These are phyloP conservation scores for Trematomus loennbergii DNA, from an alignment of 2,113 vertebrate species.

Conservation along the genomic window DNA sequence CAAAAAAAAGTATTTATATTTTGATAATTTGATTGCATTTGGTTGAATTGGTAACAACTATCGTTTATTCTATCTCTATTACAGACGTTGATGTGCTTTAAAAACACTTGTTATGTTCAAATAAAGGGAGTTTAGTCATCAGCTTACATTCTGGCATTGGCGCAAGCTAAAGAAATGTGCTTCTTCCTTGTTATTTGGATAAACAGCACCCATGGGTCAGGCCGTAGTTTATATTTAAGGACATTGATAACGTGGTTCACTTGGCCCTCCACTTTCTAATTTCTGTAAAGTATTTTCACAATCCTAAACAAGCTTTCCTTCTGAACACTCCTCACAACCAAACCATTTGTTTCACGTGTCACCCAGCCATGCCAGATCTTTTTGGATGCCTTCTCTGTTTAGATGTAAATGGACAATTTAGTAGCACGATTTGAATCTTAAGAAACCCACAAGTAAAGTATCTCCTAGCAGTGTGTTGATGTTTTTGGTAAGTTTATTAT, in stretches of 20 bases:
- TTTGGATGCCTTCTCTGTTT: conserved; percentile 59
- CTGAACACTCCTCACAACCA: conserved; percentile 34
- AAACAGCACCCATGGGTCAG: neutral
- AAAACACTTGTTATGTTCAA: conserved; percentile 1
- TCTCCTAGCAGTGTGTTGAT: conserved; percentile 42
- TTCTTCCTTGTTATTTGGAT: neutral
- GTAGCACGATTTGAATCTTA: conserved; percentile 50
- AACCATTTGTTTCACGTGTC: conserved; percentile 62
- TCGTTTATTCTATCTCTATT: neutral
- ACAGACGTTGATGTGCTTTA: neutral
- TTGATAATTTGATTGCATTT: neutral
- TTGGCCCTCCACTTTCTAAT: conserved; percentile 23
- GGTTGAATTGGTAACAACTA: neutral
- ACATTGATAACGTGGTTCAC: conserved; percentile 29
- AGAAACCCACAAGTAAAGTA: conserved; percentile 50
- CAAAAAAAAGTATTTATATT: neutral
- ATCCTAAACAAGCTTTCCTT: neutral
- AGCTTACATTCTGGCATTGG: neutral
- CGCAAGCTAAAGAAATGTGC: neutral
- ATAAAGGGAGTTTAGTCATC: neutral
- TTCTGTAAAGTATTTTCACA: conserved; percentile 41
- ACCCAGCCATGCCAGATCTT: conserved; percentile 49
- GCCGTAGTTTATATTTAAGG: conserved; percentile 12
- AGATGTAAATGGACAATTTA: conserved; percentile 67
- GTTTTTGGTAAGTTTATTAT: conserved; percentile 54